phyloP scores from a whole-genome alignment of 1,140 invertebrate genomes.

The Tetranychus urticae region DNA sequence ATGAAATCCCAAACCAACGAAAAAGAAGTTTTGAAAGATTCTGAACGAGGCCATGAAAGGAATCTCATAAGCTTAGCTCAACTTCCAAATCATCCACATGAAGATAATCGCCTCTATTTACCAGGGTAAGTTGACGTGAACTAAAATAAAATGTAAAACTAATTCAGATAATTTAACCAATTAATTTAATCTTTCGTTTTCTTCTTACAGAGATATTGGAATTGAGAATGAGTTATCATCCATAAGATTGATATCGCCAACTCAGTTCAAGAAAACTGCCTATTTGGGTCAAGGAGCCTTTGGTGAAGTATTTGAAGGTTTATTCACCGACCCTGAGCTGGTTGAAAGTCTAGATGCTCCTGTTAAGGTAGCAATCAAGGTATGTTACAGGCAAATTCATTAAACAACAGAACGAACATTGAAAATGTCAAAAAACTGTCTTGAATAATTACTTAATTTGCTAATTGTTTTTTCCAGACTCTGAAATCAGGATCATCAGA shows the following conservation, averaged over 20 bases:
- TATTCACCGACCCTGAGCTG: neutral
- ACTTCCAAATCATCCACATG: conserved; percentile 6
- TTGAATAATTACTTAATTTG: neutral
- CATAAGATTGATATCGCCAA: neutral
- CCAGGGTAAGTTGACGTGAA: neutral
- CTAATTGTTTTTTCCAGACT: conserved; percentile 33
- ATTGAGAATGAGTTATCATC: neutral
- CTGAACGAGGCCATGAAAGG: neutral
- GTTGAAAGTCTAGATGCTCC: neutral
- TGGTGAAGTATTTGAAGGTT: neutral
- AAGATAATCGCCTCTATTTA: conserved; percentile 2
- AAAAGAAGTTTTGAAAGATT: neutral
- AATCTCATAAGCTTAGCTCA: conserved; percentile 1
- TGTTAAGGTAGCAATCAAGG: neutral
- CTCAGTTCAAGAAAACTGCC: neutral
- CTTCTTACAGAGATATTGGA: neutral
- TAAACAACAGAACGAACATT: neutral
- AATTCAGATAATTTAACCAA: neutral
- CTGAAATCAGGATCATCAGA: conserved; percentile 66
- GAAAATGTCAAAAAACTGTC: neutral
- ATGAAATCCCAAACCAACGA: neutral
- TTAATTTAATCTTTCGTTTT: neutral
- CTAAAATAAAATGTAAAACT: neutral
- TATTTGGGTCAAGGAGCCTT: neutral
- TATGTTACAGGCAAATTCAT: neutral